Conservation (phyloP, 2,888 invertebrate species). For the Urechis unicinctus region DNA sequence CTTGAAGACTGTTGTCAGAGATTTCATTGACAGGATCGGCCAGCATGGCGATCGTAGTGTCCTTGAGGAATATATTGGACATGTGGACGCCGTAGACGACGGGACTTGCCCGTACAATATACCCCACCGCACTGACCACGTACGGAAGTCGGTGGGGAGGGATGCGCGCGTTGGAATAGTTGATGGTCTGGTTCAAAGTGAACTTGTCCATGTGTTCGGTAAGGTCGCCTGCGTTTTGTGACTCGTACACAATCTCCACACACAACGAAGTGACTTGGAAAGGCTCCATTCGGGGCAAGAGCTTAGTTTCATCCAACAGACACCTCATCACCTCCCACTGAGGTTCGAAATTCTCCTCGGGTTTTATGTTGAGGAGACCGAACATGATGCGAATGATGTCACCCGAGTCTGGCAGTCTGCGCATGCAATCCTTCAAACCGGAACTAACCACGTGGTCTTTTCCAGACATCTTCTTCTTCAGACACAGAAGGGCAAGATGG, state of each 20-base stretch:
- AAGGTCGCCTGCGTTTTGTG: conserved; percentile 12
- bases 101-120: conserved; percentile 12
- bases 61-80: conserved; percentile 13
- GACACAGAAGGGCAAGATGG: conserved; percentile 5
- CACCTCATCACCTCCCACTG: conserved; percentile 3
- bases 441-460: conserved; percentile 1
- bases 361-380: conserved; percentile 10
- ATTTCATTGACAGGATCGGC: conserved; percentile 18
- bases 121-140: conserved; percentile 17
- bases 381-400: conserved; percentile 18
- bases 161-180: conserved; percentile 12
- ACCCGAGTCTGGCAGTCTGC: conserved; percentile 12
- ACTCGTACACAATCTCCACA: conserved; percentile 18
- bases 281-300: conserved; percentile 7
- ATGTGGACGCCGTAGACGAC: conserved; percentile 18
- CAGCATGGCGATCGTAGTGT: conserved; percentile 10
- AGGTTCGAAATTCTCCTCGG: no score
- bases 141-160: conserved; percentile 8
- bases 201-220: conserved; percentile 14
- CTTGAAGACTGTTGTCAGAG: conserved; percentile 21
- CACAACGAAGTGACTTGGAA: conserved; percentile 16
- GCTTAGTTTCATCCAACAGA: conserved; percentile 10
- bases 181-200: conserved; percentile 18
- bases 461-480: conserved; percentile 6
- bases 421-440: conserved; percentile 10